phyloP scores from a whole-genome alignment of 92 coral and sea anemone species.

The Parazoanthus atlanticus region DNA sequence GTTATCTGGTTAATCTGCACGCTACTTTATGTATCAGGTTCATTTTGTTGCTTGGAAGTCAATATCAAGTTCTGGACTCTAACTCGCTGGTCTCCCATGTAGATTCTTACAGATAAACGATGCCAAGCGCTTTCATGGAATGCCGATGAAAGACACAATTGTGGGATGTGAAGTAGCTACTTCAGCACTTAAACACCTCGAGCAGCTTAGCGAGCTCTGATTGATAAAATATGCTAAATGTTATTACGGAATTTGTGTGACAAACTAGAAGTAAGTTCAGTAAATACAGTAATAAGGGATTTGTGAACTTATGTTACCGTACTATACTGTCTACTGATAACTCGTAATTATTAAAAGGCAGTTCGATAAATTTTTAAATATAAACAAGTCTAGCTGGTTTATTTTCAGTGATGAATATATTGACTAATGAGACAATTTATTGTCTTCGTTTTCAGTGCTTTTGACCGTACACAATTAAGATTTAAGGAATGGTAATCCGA shows the following conservation, averaged over 20 bases:
- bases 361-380: neutral
- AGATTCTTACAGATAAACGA: conserved; percentile 1
- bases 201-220: neutral
- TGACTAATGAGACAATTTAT: no score
- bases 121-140: neutral
- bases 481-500: neutral
- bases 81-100: neutral
- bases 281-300: neutral
- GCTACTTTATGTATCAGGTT: no score
- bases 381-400: neutral
- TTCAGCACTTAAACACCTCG: neutral
- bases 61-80: no score
- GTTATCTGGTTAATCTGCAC: no score
- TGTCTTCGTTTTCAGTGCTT: neutral
- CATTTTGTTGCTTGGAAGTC: no score
- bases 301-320: no score
- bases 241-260: neutral
- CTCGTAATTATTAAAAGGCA: no score
- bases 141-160: conserved; percentile 5
- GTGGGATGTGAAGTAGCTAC: neutral
- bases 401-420: neutral
- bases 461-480: neutral
- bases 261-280: neutral
- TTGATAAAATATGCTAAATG: neutral
- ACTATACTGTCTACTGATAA: no score